These are phyloP conservation scores for Daktulosphaira vitifoliae DNA, from an alignment of 1,140 invertebrate genomes.

Conservation along the genomic window DNA sequence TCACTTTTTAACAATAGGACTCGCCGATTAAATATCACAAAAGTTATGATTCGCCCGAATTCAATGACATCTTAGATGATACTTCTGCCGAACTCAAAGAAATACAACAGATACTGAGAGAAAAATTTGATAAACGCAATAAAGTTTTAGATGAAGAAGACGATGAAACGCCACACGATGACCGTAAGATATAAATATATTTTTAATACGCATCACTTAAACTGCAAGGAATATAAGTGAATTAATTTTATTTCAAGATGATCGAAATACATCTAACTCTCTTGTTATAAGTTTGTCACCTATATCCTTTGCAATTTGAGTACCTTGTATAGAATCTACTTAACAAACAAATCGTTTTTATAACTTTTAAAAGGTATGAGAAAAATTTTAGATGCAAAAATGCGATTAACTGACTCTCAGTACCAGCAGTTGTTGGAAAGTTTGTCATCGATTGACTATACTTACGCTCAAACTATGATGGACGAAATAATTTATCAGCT, in stretches of 20 bases:
- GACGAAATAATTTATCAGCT: slow-evolving; percentile 68
- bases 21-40: slow-evolving; percentile 6
- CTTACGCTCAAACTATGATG: slow-evolving; percentile 61
- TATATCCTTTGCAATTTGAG: too few relatives aligned
- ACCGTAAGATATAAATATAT: background rate
- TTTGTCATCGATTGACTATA: slow-evolving; percentile 54
- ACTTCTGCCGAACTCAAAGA: slow-evolving; percentile 11
- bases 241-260: too few relatives aligned
- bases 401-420: slow-evolving; percentile 39
- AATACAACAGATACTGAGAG: slow-evolving; percentile 22
- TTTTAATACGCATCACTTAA: too few relatives aligned
- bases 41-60: slow-evolving; percentile 10
- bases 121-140: background rate
- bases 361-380: slow-evolving; percentile 1
- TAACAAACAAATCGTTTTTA: too few relatives aligned
- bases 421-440: slow-evolving; percentile 46
- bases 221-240: too few relatives aligned
- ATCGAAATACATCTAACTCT: too few relatives aligned
- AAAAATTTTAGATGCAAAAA: slow-evolving; percentile 22
- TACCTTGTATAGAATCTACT: too few relatives aligned
- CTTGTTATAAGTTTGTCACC: too few relatives aligned
- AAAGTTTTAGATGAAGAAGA: background rate
- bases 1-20: background rate
- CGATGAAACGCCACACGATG: background rate
- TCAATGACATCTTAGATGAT: slow-evolving; percentile 13